Base-by-base conservation (phyloP, 23 tunicate genomes). In the Halocynthia aurantium region DNA sequence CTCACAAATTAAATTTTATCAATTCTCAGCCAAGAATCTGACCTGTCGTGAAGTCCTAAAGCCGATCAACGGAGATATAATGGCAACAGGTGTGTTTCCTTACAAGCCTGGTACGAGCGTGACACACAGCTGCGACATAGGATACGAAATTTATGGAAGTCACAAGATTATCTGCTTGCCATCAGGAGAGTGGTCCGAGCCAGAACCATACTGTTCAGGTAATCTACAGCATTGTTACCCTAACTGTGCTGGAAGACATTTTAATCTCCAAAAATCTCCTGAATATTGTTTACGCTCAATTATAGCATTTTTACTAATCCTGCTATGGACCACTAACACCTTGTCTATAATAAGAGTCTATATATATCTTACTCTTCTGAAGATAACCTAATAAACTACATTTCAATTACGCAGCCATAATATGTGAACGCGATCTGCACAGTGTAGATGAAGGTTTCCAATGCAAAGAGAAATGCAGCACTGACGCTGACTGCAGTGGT, bases 121-220 rank as follows among this genome's bases (percentile, higher is more conserved):
- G 9, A 65, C 70, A 65, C 6, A 20, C 31, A 49, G 31, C 22
- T 65, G 70, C 31, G 70, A 65, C 31, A 65, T 65, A 20, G 70
- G 70, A 2, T 65, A 65, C 31, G 70, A 65, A 65, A 65, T 49
- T 40, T 20, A 65, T 9, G 70, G 70, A 10, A 49, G 31, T 15
- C 22, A 65, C 70, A 65, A 65, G 19, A 65, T 65, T 10, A 15
- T 65, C 22, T 65, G 70, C 19, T 8, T 10, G 19, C 22, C 22
- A 65, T 9, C 22, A 10, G 70, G 70, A 11, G 31, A 49, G 31
- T 65, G 70, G 70, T 65, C 70, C 31, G 70, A 49, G 22, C 70
- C 70, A 65, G 70, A 40, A 10, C 70, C 70, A 11, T 65, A 65
- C 19, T 65, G 70, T 65, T 40, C 70, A 65, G 70, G 70, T 65